Evolutionary conservation across 2,797 vertebrate species (phyloP), one percentile per base, ranked within the genome.

Genomic region (Novumbra hubbsi): DNA sequence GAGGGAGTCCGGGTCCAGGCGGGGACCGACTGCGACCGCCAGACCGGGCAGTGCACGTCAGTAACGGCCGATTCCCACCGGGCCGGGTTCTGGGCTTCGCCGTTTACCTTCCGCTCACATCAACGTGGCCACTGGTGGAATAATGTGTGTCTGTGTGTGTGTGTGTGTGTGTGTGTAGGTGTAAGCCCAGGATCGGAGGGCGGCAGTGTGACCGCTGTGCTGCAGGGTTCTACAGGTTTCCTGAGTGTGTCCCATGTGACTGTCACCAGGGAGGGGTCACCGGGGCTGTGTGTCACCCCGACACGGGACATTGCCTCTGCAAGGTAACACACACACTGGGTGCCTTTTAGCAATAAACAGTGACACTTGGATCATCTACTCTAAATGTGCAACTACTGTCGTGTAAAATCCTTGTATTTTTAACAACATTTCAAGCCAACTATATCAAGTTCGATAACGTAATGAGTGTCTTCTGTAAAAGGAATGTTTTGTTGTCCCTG

Each of bases 1-100:
- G 82, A 12, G 2, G 97, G 97, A 66, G 67, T 94, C 0, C 0
- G 78, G 9, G 50, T 71, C 21, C 73, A 68, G 0, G 75, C 82
- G 4, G 87, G 73, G 11, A 79, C 76, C 0, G 92, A 94, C 45
- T 99, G 97, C 68, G 87, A 96, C 84, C 81, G 57, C 63, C 80
- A 3, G 77, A 95, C 80, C 0, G 96, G 97, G 17, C 96, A 98
- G 78, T 98, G 97, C 94, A 94, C 76, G 97, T 97, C 85, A 92
- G 95, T 89, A 28, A 19, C n/a, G 71, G 71, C 19, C 1, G 34
- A 38, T 38, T 38, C 34, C 3, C 49, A 0, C 41, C 7, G 7
- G 15, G 1, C 16, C 6, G 15, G 17, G 32, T 68, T 75, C 68
- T 66, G 80, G 21, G 78, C 34, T 80, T 49, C 27, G 64, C 34